A percentile compares a stretch with the other conserved stretches of the same genome.
Conservation (phyloP, 2,797 vertebrate species). For the Betta splendens region DNA sequence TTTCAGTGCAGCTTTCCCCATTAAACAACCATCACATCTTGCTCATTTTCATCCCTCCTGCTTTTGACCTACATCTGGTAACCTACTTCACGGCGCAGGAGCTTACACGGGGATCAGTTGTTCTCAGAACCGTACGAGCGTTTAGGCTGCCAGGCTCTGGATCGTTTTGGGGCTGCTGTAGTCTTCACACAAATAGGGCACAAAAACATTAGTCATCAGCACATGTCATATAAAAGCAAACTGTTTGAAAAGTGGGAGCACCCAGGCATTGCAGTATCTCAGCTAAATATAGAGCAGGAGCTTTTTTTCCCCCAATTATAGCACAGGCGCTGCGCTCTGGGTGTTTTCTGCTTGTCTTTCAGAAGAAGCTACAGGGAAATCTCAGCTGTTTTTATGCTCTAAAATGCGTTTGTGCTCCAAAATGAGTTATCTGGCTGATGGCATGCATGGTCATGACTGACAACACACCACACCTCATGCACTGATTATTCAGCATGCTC, state of each 20-base stretch:
- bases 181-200: conserved; percentile 25
- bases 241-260: conserved; percentile 59
- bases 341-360: conserved; percentile 62
- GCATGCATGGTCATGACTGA: conserved; percentile 15
- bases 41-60: conserved; percentile 50
- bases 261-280: conserved; percentile 73
- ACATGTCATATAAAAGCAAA: conserved; percentile 42
- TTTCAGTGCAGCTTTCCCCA: conserved; percentile 33
- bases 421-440: background rate
- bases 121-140: conserved; percentile 28
- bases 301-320: conserved; percentile 68
- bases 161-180: conserved; percentile 27
- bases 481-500: conserved; percentile 2
- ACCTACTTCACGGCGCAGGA: conserved; percentile 66
- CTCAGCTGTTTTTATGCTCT: conserved; percentile 7
- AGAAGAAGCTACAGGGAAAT: conserved; percentile 29
- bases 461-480: conserved; percentile 43
- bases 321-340: conserved; percentile 68
- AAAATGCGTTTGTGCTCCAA: background rate
- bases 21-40: conserved; percentile 57
- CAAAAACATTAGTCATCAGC: conserved; percentile 43
- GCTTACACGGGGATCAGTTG: conserved; percentile 35
- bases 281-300: conserved; percentile 76
- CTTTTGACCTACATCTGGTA: conserved; percentile 79
- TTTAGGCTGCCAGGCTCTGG: conserved; percentile 13